Conservation (phyloP, 2,888 invertebrate species). For the Girardia tigrina region DNA sequence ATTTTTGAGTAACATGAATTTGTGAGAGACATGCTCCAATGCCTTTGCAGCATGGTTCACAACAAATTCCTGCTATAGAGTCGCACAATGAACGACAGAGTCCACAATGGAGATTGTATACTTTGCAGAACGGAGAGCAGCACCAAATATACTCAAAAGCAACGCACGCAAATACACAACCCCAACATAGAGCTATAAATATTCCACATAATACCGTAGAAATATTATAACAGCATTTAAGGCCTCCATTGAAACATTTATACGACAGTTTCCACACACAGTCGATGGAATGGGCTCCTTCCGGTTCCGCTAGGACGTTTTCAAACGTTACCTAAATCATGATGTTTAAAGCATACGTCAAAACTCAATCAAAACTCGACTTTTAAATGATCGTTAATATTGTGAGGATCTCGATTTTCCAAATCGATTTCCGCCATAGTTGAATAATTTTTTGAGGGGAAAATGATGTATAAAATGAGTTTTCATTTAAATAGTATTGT, state of each 20-base stretch:
- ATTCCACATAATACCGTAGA: constrained; percentile 59
- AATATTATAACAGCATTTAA: constrained; percentile 59
- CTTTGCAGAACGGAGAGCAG: constrained; percentile 58
- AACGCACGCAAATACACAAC: constrained; percentile 47
- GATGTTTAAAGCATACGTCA: not conserved
- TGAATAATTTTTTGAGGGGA: not conserved
- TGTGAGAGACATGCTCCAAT: constrained; percentile 36
- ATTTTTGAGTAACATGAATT: constrained; percentile 20
- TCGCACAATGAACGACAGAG: constrained; percentile 40
- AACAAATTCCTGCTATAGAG: constrained; percentile 50
- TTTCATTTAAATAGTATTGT: not conserved
- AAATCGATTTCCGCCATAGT: constrained; percentile 48
- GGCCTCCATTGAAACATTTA: constrained; percentile 57
- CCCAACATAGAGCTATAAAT: constrained; percentile 56
- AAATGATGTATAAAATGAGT: not conserved
- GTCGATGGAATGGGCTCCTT: constrained; percentile 48
- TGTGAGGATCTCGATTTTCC: constrained; percentile 61
- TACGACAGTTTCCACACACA: constrained; percentile 60
- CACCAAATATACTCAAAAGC: constrained; percentile 61
- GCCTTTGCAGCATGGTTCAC: constrained; percentile 47
- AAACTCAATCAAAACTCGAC: constrained; percentile 48
- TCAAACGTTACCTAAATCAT: constrained; percentile 43
- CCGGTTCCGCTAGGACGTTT: constrained; percentile 51
- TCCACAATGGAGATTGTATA: constrained; percentile 36
- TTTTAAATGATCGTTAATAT: constrained; percentile 60